Evolutionary conservation across 1,140 invertebrate genomes (phyloP).

Genomic region (Elymnias hypermnestra): DNA sequence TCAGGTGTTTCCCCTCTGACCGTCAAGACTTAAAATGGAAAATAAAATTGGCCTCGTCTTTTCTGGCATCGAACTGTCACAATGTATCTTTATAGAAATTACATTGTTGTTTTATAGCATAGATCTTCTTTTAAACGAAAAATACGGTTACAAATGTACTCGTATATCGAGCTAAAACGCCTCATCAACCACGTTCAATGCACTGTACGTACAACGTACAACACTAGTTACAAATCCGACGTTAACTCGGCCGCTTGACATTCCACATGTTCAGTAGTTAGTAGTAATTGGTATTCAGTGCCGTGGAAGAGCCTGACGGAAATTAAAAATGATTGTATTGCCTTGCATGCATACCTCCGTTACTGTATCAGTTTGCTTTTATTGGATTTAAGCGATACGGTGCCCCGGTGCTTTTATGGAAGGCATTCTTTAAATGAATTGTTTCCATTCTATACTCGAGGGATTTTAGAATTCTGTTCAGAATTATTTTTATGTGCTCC

Average conservation of each 20-base stretch:
- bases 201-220: background rate
- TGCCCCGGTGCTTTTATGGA: conserved; percentile 12
- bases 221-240: conserved; percentile 31
- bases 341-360: conserved; percentile 31
- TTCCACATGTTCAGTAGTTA: conserved; percentile 57
- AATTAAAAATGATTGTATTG: conserved; percentile 69
- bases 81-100: too few relatives aligned
- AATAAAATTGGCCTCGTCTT: too few relatives aligned
- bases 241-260: conserved; percentile 37
- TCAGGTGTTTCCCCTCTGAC: too few relatives aligned
- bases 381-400: conserved; percentile 20
- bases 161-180: background rate
- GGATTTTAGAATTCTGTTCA: conserved; percentile 5
- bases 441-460: conserved; percentile 1
- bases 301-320: conserved; percentile 43
- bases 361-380: conserved; percentile 28
- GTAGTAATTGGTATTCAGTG: conserved; percentile 67
- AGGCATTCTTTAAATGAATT: conserved; percentile 9
- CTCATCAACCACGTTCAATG: background rate
- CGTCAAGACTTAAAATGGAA: too few relatives aligned
- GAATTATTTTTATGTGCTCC: background rate
- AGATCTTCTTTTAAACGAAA: too few relatives aligned
- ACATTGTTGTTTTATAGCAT: too few relatives aligned
- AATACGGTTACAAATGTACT: background rate
- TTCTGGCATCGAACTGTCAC: too few relatives aligned